These are phyloP conservation scores for Potorous gilbertii DNA, from an alignment of 2,797 vertebrate genomes.

Conservation along the genomic window DNA sequence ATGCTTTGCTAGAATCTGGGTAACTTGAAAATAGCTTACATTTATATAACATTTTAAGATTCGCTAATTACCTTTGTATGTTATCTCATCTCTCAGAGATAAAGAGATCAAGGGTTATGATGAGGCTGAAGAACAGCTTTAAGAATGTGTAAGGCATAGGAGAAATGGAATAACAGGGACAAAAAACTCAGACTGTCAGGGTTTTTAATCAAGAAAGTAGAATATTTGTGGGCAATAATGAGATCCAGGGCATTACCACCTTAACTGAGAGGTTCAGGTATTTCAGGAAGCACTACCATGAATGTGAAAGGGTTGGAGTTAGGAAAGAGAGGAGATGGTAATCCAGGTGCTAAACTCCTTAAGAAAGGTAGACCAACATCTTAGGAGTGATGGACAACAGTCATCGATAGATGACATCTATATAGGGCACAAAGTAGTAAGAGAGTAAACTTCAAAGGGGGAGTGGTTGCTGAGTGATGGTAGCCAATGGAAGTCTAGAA, in stretches of 20 bases:
- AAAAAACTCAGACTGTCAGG: background rate
- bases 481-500: too few relatives aligned
- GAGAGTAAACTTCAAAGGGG: background rate
- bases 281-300: background rate
- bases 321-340: background rate
- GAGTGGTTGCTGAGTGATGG: background rate
- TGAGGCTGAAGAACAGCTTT: background rate
- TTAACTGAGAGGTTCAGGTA: background rate
- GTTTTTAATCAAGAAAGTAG: background rate
- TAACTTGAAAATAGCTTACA: background rate
- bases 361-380: too few relatives aligned
- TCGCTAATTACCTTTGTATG: background rate
- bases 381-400: too few relatives aligned
- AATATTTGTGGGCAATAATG: background rate
- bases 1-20: background rate
- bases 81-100: background rate
- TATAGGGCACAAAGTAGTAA: background rate
- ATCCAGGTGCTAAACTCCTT: background rate
- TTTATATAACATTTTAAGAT: background rate
- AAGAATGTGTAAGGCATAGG: background rate
- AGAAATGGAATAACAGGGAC: background rate
- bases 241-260: background rate
- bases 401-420: too few relatives aligned
- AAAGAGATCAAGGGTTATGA: background rate
- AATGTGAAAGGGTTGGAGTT: background rate